These are phyloP conservation scores for Heliconius erato DNA, from an alignment of 2,888 invertebrate genomes.

Conservation along the genomic window DNA sequence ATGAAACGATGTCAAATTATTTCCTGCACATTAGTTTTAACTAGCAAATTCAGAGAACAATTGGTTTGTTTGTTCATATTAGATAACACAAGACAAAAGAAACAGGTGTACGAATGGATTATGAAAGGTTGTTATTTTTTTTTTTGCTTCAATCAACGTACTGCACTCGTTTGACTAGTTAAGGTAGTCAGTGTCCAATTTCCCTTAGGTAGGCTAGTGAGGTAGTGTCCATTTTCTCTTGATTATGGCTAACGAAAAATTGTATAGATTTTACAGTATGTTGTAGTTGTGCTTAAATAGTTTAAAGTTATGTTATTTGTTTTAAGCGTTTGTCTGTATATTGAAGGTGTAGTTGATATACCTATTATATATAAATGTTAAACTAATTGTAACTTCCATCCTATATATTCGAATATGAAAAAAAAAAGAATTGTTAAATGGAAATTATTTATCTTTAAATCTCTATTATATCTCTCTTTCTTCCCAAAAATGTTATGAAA, in stretches of 20 bases:
- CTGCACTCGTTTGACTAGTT: not conserved
- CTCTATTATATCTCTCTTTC: no score
- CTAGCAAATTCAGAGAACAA: constrained; percentile 22
- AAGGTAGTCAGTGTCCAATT: not conserved
- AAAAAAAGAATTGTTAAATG: no score
- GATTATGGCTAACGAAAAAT: not conserved
- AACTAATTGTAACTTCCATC: not conserved
- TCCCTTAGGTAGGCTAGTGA: no score
- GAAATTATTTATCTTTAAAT: no score
- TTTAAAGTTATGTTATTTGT: not conserved
- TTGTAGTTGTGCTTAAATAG: no score
- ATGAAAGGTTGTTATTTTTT: constrained; percentile 7
- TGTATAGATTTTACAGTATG: not conserved
- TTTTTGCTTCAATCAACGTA: constrained; percentile 3
- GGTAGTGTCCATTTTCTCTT: not conserved
- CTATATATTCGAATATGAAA: no score
- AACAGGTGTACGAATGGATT: constrained; percentile 1
- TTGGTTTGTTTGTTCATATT: constrained; percentile 25
- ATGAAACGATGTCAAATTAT: constrained; percentile 22
- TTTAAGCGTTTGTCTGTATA: not conserved
- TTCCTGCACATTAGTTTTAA: constrained; percentile 29
- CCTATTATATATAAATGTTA: not conserved
- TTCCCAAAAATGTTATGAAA: not conserved
- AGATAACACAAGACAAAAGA: not conserved
- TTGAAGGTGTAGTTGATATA: not conserved